A percentile compares a stretch with the other conserved stretches of the same genome.
phyloP scores from a whole-genome alignment of 2,888 invertebrate genomes.

The Spilosoma lubricipeda region DNA sequence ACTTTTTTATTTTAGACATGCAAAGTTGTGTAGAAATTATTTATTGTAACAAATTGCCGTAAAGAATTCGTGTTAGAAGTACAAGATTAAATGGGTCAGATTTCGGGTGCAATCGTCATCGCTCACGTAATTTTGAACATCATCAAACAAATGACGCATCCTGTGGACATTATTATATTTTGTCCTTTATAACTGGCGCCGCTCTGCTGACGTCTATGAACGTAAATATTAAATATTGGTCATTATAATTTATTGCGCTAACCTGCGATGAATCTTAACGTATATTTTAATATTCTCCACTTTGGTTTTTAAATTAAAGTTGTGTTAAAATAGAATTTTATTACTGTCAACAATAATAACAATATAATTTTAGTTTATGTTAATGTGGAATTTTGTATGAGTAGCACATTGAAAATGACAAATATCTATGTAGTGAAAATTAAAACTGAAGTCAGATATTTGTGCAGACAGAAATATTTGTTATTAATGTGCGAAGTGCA shows the following conservation, averaged over 20 bases:
- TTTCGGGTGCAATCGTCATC: slow-evolving; percentile 23
- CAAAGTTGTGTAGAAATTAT: slow-evolving; percentile 10
- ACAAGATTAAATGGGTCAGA: slow-evolving; percentile 19
- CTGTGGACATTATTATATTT: slow-evolving; percentile 18
- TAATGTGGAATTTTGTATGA: background rate
- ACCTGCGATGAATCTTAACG: background rate
- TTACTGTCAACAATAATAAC: background rate
- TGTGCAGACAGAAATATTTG: background rate
- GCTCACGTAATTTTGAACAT: slow-evolving; percentile 21
- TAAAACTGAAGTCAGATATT: background rate
- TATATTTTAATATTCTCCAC: background rate
- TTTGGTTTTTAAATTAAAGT: background rate
- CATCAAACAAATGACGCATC: slow-evolving; percentile 26
- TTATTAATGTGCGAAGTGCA: too few species aligned
- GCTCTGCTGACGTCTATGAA: slow-evolving; percentile 7
- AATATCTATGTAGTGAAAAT: background rate
- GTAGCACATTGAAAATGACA: background rate
- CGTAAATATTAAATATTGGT: slow-evolving; percentile 14
- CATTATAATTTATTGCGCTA: background rate
- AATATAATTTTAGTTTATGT: background rate
- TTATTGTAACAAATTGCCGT: slow-evolving; percentile 2
- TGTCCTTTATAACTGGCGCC: slow-evolving; percentile 18
- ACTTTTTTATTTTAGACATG: slow-evolving; percentile 12
- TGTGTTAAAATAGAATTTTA: background rate
- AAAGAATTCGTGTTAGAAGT: slow-evolving; percentile 17